These are phyloP conservation scores for Macaria liturata DNA, from an alignment of 2,888 invertebrate genomes.

Conservation along the genomic window DNA sequence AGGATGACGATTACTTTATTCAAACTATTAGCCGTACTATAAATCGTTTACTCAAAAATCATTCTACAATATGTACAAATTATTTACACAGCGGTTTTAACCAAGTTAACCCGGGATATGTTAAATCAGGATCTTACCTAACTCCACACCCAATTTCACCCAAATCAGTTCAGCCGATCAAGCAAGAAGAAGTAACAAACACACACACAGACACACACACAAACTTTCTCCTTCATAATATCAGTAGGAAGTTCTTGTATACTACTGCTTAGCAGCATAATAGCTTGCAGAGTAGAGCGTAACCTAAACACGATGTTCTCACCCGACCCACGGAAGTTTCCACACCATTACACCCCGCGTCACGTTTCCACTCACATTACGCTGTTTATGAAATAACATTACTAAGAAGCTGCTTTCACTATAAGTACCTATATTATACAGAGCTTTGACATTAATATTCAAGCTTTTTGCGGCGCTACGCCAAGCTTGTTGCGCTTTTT, in stretches of 20 bases:
- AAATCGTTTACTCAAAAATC: no score
- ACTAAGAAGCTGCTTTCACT: slow-evolving; percentile 27
- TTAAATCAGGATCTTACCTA: no score
- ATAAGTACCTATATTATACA: background rate
- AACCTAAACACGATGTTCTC: slow-evolving; percentile 49
- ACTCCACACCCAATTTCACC: no score
- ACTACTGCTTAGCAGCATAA: no score
- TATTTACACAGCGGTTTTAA: no score
- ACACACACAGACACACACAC: no score
- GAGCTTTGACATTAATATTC: slow-evolving; percentile 58
- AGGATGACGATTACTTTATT: no score
- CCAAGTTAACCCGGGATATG: no score
- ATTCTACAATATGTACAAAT: no score
- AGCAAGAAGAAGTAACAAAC: no score
- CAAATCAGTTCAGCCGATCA: no score
- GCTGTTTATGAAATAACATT: slow-evolving; percentile 22
- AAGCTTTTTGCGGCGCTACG: slow-evolving; percentile 46
- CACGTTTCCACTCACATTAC: slow-evolving; percentile 57
- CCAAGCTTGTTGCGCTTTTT: slow-evolving; percentile 41
- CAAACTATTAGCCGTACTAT: no score
- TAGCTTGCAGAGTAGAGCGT: slow-evolving; percentile 3
- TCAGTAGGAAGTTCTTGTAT: background rate
- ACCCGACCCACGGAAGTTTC: slow-evolving; percentile 54
- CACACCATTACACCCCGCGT: slow-evolving; percentile 63
- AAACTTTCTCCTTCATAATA: background rate